Evolutionary conservation across 1,140 invertebrate species (phyloP), one percentile per base, ranked within the genome.

Genomic region (Aleiodes sp.): DNA sequence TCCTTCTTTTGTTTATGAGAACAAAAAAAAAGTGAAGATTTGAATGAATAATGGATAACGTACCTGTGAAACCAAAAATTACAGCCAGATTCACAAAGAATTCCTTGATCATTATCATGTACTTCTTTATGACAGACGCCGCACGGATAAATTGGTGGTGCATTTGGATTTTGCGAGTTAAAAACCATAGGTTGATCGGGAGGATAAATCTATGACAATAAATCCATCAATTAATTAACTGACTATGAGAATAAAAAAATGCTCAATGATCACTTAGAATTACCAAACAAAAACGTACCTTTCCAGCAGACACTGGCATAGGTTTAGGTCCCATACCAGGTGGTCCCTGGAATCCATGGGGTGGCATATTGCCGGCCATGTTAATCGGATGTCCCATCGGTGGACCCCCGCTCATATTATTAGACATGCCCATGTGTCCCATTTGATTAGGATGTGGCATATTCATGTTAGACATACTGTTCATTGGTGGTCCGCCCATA

Each of bases 11-110:
- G n/a, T n/a, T n/a, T n/a, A n/a, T n/a, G n/a, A n/a, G n/a, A n/a
- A n/a, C n/a, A n/a, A n/a, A n/a, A n/a, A n/a, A n/a, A n/a, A n/a
- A n/a, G n/a, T n/a, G n/a, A n/a, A n/a, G n/a, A n/a, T n/a, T n/a
- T n/a, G n/a, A n/a, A n/a, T n/a, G n/a, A n/a, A n/a, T n/a, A 4
- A 56, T 46, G 37, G 19, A 60, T 64, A n/a, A 59, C 84, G 89
- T 84, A 95, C 93, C 94, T 92, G 86, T 99, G 97, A 88, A 97
- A 99, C 95, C 97, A 99, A 87, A 98, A 99, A 87, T 98, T 98
- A 86, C 97, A 99, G 33, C 97, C 97, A 80, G 96, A 98, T 87
- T 99, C 97, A 87, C 97, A 99, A 59, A 99, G 89, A 73, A 99
- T 96, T 6, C 96, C 97, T 88, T 99, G 97, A 87, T 99, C 97